These are phyloP conservation scores for Petromus typicus DNA, from an alignment of 2,113 vertebrate species.

Conservation along the genomic window DNA sequence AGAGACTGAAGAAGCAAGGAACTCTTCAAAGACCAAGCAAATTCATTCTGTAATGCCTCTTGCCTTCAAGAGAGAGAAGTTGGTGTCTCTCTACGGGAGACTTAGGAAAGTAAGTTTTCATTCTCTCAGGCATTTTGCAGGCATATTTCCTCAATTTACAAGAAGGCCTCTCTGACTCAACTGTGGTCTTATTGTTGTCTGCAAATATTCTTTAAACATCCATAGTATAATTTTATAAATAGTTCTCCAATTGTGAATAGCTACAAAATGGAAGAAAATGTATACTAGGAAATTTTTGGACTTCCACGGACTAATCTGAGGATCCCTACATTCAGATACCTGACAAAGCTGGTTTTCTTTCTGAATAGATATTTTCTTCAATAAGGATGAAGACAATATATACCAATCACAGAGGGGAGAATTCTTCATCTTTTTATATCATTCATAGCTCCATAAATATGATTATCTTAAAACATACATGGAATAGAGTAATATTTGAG, in stretches of 20 bases:
- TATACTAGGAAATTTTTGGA: not conserved
- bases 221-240: not conserved
- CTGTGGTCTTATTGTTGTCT: not conserved
- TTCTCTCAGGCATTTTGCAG: not conserved
- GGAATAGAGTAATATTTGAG: not conserved
- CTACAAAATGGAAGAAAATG: not conserved
- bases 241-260: constrained; percentile 35
- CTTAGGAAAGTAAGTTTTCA: not conserved
- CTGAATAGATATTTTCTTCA: not conserved
- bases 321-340: not conserved
- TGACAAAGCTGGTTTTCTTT: not conserved
- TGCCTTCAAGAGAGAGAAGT: not conserved
- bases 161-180: not conserved
- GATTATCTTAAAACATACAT: not conserved
- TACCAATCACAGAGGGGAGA: not conserved
- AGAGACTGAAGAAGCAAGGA: not conserved
- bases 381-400: not conserved
- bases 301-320: not conserved
- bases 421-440: not conserved
- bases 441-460: not conserved
- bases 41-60: not conserved
- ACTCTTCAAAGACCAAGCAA: constrained; percentile 38
- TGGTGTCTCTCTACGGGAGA: not conserved
- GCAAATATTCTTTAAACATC: not conserved
- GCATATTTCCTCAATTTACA: constrained; percentile 3